Conservation (phyloP, 2,888 invertebrate genomes). For the Acleris sparsana region DNA sequence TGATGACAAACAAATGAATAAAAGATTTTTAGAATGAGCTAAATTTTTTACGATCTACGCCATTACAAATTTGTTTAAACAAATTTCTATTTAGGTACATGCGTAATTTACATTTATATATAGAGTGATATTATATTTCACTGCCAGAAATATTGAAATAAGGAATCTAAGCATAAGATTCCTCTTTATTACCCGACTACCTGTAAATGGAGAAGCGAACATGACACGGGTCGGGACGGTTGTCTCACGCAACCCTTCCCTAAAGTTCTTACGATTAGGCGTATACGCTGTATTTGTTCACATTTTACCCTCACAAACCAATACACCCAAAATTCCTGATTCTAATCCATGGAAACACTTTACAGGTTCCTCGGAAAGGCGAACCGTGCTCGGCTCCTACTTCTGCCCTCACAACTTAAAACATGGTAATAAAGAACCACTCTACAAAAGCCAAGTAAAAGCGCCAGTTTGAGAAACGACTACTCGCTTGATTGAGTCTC, state of each 20-base stretch:
- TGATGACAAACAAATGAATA: too few relatives aligned
- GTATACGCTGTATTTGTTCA: constrained; percentile 34
- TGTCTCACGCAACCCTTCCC: constrained; percentile 34
- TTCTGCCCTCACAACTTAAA: neutral
- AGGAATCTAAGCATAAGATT: neutral
- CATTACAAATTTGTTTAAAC: too few relatives aligned
- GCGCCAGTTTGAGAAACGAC: neutral
- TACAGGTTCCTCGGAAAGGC: constrained; percentile 1
- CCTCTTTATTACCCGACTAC: constrained; percentile 21
- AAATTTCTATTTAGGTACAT: too few relatives aligned
- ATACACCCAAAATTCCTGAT: constrained; percentile 24
- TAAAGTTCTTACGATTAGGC: constrained; percentile 34
- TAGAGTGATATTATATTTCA: too few relatives aligned
- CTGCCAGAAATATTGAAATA: neutral
- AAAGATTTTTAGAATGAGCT: too few relatives aligned
- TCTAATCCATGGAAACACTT: neutral
- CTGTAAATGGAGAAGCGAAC: constrained; percentile 32
- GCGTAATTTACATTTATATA: too few relatives aligned
- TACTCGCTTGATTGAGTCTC: neutral
- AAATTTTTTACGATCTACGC: too few relatives aligned
- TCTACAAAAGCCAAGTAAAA: neutral
- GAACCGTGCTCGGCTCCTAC: neutral
- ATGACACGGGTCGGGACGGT: constrained; percentile 35
- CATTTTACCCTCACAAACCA: constrained; percentile 30
- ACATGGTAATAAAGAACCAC: constrained; percentile 3